Conservation (phyloP, 2,888 invertebrate genomes). For the Drosophila longiperda region DNA sequence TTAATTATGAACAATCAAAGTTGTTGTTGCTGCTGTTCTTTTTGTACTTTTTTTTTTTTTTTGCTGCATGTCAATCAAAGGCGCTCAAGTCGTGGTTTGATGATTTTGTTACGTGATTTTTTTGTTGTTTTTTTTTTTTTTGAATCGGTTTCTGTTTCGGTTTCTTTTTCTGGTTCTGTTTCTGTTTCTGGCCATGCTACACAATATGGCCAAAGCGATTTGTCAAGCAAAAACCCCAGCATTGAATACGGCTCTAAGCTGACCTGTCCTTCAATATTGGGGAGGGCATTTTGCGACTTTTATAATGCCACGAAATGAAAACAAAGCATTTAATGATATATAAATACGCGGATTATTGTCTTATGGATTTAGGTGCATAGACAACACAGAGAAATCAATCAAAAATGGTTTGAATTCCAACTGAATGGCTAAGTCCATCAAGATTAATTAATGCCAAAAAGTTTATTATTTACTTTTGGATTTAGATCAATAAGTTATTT, state of each 20-base stretch:
- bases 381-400: constrained; percentile 41
- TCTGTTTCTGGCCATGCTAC: constrained; percentile 21
- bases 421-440: constrained; percentile 32
- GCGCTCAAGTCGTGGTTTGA: constrained; percentile 77
- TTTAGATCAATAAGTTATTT: constrained; percentile 28
- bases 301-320: constrained; percentile 39
- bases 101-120: constrained; percentile 60
- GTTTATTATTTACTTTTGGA: constrained; percentile 15
- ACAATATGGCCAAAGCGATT: constrained; percentile 40
- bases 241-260: constrained; percentile 32
- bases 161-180: background rate
- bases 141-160: background rate
- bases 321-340: constrained; percentile 57
- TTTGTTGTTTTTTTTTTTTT: background rate
- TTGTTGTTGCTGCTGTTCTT: constrained; percentile 24
- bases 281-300: constrained; percentile 17
- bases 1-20: constrained; percentile 77
- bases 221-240: constrained; percentile 51
- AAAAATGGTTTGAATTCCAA: constrained; percentile 10
- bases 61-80: constrained; percentile 74
- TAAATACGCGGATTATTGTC: constrained; percentile 42
- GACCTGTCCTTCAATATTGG: constrained; percentile 53
- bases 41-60: constrained; percentile 29
- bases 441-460: constrained; percentile 40
- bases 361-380: constrained; percentile 19